phyloP scores from a whole-genome alignment of 2,113 vertebrate species.

The Sebastes fasciatus region DNA sequence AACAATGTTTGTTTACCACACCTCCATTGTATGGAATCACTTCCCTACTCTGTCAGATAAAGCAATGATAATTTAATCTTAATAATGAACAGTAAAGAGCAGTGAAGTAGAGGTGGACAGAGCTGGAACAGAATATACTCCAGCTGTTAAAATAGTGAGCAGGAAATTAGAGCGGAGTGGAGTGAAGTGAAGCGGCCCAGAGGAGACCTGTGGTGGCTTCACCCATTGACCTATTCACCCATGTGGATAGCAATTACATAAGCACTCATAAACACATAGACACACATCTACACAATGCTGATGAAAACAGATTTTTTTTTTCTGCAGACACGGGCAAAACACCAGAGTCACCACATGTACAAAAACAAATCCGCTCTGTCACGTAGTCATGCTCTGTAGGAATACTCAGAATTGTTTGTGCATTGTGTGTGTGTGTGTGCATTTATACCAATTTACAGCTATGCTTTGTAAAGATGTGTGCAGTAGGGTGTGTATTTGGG shows the following conservation, averaged over 20 bases:
- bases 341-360: conserved; percentile 8
- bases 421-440: conserved; percentile 24
- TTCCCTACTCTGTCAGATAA: not conserved
- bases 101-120: not conserved
- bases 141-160: conserved; percentile 14
- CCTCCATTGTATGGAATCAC: not conserved
- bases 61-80: not conserved
- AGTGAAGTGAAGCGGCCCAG: conserved; percentile 25
- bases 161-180: conserved; percentile 15
- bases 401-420: conserved; percentile 37
- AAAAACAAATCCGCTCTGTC: conserved; percentile 25
- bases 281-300: conserved; percentile 3
- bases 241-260: conserved; percentile 22
- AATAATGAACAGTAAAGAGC: not conserved
- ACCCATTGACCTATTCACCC: conserved; percentile 41
- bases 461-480: conserved; percentile 47
- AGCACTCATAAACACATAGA: conserved; percentile 28
- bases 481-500: conserved; percentile 52
- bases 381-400: conserved; percentile 2
- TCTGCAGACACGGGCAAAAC: conserved; percentile 23
- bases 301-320: conserved; percentile 29
- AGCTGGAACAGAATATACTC: not conserved
- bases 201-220: conserved; percentile 31
- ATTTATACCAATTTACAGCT: conserved; percentile 37
- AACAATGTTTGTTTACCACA: not conserved